A percentile compares a stretch with the other conserved stretches of the same genome.
Evolutionary conservation across 2,888 invertebrate genomes (phyloP).

Genomic region (Seira ritae): DNA sequence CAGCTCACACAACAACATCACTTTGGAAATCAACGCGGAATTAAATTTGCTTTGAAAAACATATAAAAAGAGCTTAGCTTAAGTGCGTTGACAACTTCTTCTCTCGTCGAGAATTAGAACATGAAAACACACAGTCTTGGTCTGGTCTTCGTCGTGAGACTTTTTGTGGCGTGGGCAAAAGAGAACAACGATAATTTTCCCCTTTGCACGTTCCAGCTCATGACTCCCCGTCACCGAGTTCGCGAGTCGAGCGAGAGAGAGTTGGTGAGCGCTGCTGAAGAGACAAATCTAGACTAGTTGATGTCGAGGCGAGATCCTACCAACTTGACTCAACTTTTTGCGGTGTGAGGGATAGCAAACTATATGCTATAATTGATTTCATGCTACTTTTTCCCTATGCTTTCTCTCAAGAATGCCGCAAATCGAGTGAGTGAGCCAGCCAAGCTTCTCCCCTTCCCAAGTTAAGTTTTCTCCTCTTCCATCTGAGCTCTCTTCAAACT

Average conservation of each 20-base stretch:
- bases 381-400: slow-evolving; percentile 26
- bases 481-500: too few species aligned
- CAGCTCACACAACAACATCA: neutral
- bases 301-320: slow-evolving; percentile 37
- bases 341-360: slow-evolving; percentile 33
- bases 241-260: neutral
- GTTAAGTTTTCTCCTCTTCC: neutral
- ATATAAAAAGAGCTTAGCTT: neutral
- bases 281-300: slow-evolving; percentile 56
- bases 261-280: slow-evolving; percentile 37
- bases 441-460: neutral
- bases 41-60: neutral
- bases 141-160: too few species aligned
- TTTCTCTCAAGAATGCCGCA: slow-evolving; percentile 22
- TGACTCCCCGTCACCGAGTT: neutral
- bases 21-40: slow-evolving; percentile 5
- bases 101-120: neutral
- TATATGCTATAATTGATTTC: slow-evolving; percentile 34
- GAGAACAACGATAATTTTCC: neutral
- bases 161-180: neutral
- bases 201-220: neutral
- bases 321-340: slow-evolving; percentile 42
- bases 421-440: neutral
- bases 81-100: slow-evolving; percentile 3
- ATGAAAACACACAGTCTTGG: neutral